A percentile compares a stretch with the other conserved stretches of the same genome.
Evolutionary conservation across 2,113 vertebrate species (phyloP).

Genomic region (Aythya baeri): DNA sequence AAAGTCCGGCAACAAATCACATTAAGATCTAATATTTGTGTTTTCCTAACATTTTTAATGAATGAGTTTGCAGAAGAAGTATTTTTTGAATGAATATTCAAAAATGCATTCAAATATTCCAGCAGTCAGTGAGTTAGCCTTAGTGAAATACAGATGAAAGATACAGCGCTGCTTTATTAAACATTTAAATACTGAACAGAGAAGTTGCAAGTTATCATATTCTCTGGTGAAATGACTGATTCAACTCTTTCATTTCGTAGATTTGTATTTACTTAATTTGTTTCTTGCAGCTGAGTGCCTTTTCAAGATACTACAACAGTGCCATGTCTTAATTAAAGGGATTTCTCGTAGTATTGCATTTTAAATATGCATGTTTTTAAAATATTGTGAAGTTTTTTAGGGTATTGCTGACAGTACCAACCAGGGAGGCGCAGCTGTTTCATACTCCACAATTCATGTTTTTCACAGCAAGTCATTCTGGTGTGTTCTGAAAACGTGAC

Average conservation of each 20-base stretch:
- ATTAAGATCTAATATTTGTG: background rate
- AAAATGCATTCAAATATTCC: background rate
- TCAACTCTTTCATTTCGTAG: background rate
- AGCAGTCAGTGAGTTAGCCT: background rate
- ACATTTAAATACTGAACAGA: background rate
- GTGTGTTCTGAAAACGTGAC: background rate
- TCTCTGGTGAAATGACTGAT: background rate
- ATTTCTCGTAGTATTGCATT: background rate
- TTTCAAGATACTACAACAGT: background rate
- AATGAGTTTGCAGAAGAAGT: background rate
- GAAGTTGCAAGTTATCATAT: background rate
- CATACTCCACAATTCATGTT: background rate
- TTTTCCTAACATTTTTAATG: background rate
- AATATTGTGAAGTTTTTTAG: background rate
- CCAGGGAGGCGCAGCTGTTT: background rate
- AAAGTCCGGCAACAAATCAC: background rate
- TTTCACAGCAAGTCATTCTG: background rate
- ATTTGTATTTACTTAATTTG: background rate
- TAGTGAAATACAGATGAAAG: background rate
- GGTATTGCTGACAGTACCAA: background rate
- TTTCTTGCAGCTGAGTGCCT: background rate
- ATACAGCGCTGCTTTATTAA: background rate
- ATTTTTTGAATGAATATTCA: background rate
- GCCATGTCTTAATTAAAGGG: background rate
- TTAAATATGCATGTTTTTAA: background rate